A percentile compares a stretch with the other conserved stretches of the same genome.
Conservation (phyloP, 2,888 invertebrate species). For the Congeria kusceri region DNA sequence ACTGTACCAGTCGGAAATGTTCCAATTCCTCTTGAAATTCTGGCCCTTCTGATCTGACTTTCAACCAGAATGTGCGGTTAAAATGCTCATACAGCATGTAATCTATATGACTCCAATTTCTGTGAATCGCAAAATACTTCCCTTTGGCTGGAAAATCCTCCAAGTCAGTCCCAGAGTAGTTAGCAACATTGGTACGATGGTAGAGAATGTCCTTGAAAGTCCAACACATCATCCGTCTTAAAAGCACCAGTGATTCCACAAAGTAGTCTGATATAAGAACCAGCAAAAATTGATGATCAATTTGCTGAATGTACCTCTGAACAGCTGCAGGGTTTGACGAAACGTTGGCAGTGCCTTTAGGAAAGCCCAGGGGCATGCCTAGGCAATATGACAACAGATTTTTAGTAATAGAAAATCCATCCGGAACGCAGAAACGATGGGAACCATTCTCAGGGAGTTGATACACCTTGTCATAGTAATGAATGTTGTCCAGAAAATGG, state of each 20-base stretch:
- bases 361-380: constrained; percentile 82
- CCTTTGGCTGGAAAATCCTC: constrained; percentile 48
- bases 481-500: constrained; percentile 76
- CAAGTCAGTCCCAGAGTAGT: constrained; percentile 36
- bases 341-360: constrained; percentile 68
- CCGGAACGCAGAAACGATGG: constrained; percentile 78
- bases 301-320: constrained; percentile 67
- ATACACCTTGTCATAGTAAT: constrained; percentile 78
- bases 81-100: constrained; percentile 81
- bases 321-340: constrained; percentile 59
- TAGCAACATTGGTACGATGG: constrained; percentile 69
- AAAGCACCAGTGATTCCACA: constrained; percentile 82
- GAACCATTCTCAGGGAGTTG: constrained; percentile 59
- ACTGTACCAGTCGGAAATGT: constrained; percentile 65
- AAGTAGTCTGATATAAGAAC: constrained; percentile 84
- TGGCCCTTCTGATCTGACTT: constrained; percentile 65
- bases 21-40: constrained; percentile 76
- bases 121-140: constrained; percentile 67
- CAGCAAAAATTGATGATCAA: constrained; percentile 78
- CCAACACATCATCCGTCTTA: constrained; percentile 83
- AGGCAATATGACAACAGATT: constrained; percentile 82
- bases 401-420: constrained; percentile 79
- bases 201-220: constrained; percentile 81
- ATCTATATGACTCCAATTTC: constrained; percentile 79
- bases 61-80: constrained; percentile 80